These are phyloP conservation scores for Lepetodrilus schrolli DNA, from an alignment of 2,888 invertebrate genomes.

Conservation along the genomic window DNA sequence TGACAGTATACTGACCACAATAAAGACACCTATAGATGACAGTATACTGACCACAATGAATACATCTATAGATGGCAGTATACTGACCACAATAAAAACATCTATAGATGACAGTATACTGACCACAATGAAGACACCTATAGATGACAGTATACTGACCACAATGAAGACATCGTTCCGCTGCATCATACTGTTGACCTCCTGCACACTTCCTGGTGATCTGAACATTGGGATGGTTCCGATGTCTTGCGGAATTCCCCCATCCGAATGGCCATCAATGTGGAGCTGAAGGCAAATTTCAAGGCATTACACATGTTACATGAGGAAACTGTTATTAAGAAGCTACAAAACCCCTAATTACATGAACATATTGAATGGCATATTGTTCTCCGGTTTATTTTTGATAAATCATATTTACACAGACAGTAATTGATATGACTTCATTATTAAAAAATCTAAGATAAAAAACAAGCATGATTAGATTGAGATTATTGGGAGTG, in stretches of 20 bases:
- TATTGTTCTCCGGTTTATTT: neutral
- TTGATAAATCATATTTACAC: neutral
- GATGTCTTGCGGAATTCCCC: conserved; percentile 50
- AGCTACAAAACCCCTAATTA: no score
- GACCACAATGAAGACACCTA: neutral
- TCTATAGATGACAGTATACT: neutral
- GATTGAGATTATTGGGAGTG: neutral
- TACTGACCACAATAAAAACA: neutral
- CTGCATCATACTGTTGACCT: conserved; percentile 63
- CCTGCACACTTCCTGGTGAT: conserved; percentile 46
- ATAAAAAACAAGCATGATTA: neutral
- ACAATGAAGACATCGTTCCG: conserved; percentile 67
- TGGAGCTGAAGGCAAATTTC: conserved; percentile 62
- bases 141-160: conserved; percentile 43
- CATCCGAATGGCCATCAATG: conserved; percentile 67
- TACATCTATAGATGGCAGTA: no score
- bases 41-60: no score
- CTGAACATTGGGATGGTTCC: conserved; percentile 54
- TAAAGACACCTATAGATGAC: no score
- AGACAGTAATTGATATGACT: neutral
- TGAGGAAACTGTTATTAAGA: no score
- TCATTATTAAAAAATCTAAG: neutral
- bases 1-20: no score
- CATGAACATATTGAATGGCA: neutral
- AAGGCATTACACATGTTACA: neutral